Evolutionary conservation across 2,797 vertebrate genomes (phyloP).

Genomic region (Anniella stebbinsi): DNA sequence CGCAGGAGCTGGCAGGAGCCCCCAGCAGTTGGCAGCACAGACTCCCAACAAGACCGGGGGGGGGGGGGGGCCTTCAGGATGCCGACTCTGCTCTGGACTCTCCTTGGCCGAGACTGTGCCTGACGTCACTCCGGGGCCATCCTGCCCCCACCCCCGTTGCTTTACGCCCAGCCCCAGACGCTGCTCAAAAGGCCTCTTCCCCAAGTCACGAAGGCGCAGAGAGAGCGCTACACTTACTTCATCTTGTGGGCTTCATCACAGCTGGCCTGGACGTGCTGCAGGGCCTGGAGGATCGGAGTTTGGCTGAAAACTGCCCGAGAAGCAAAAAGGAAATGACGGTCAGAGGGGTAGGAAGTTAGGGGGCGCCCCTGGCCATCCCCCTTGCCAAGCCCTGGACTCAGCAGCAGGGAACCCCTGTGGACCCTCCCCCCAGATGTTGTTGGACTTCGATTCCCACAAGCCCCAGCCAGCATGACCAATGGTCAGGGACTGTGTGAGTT

Average conservation of each 20-base stretch:
- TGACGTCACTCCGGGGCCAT: background rate
- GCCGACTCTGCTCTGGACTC: background rate
- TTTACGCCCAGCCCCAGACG: background rate
- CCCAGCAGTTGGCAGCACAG: background rate
- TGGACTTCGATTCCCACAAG: background rate
- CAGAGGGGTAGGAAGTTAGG: background rate
- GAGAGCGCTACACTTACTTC: constrained; percentile 83
- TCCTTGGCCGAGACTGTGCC: background rate
- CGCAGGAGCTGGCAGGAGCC: background rate
- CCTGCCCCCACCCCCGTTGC: too few relatives aligned
- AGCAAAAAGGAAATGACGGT: background rate
- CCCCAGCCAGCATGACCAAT: background rate
- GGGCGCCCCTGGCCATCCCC: too few relatives aligned
- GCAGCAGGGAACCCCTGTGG: background rate
- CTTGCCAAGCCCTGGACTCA: too few relatives aligned
- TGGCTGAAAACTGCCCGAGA: constrained; percentile 81
- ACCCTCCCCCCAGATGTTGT: background rate
- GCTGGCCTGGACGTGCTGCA: constrained; percentile 97
- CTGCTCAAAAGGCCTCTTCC: background rate
- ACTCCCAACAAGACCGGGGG: too few relatives aligned
- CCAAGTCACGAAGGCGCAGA: accelerated
- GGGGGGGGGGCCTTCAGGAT: too few relatives aligned
- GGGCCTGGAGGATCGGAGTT: constrained; percentile 82
- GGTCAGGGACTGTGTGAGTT: background rate
- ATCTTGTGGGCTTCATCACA: constrained; percentile 96